Evolutionary conservation across 2,113 vertebrate genomes (phyloP), one percentile per base, ranked within the genome.

Genomic region (Chaetodon trifascialis): DNA sequence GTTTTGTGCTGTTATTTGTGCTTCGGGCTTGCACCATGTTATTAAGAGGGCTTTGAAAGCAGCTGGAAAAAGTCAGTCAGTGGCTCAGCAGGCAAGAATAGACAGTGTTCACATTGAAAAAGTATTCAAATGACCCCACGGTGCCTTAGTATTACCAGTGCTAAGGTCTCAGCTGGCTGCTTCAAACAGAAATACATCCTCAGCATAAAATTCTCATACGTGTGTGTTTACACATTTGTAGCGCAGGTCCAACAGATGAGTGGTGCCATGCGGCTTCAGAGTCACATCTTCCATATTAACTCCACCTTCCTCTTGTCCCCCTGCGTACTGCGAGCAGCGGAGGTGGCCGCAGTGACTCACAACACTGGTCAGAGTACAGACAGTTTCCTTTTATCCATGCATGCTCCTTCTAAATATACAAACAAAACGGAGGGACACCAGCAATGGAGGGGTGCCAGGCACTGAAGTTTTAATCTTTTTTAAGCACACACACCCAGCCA

Each of bases 361-460:
- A 17, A 36, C 54, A 58, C 15, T 66, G 25, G 36, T 69, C 38
- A 46, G 23, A 63, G 38, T 21, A 71, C 16, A 76, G 58, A 76
- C 51, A 2, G 14, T 46, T 52, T 66, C n/a, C 11, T 62, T 60
- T 72, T 54, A 25, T 73, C 17, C 5, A 21, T 54, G 36, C 25
- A 51, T 58, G 7, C 21, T 25, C 19, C 30, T 60, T 60, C 17
- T 44, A 83, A 86, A 86, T 69, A 85, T 68, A 86, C 60, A 83
- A 51, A 65, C 36, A 70, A 76, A 66, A 17, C 63, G 30, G 34
- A 42, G 58, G 40, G 23, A 60, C 19, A 44, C 7, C 1, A 51
- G 19, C 56, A 55, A 78, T n/a, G 25, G 23, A 47, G 34, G 16
- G 11, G 9, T 36, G n/a, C 4, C 36, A 67, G 42, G 12, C 1